Base-by-base conservation (phyloP, 2,888 invertebrate genomes). In the Hyposoter didymator region DNA sequence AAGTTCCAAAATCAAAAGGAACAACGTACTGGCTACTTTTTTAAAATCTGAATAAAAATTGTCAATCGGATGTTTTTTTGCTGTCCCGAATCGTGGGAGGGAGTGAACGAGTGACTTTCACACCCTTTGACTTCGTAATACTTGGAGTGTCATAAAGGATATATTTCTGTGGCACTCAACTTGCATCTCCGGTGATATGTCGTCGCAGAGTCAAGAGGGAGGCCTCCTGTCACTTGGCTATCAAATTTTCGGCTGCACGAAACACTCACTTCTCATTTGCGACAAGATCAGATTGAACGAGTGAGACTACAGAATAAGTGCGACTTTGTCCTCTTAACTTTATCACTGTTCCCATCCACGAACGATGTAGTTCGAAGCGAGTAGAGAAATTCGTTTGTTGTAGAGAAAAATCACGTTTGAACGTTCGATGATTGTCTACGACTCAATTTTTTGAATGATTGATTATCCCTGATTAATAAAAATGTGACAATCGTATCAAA, bases 301-400 rank as follows among this genome's bases (percentile, higher is more conserved):
- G 19, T 10, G 64, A 64, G 72, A 62, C 45, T 28, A 73, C 43
- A 35, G 45, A 62, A 88, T 84, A 84, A 89, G 84, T 66, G 86
- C 84, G 83, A 76, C 79, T 78, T 85, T 70, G 55, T 49, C 84
- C 87, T 87, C 87, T 88, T 88, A 88, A 83, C 84, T 82, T 89
- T 87, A 87, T 89, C 89, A 88, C 75, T 55, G 75, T 82, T 88
- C 84, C 80, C 80, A 32, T 66, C 62, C 73, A 80, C 76, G 39
- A 49, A 49, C 74, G 72, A 72, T 76, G 80, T 72, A 76, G 35
- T 67, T 64, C 62, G 3, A 47, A 67, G 35, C 5, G 28, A 32
- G 19, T 55, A 45, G n/a, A 8, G 28, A 28, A 32, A n/a, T 43
- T 52, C 10, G 12, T 32, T 47, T 22, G 45, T 39, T 17, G 35